These are phyloP conservation scores for Agrypnus murinus DNA, from an alignment of 2,888 invertebrate species.

Conservation along the genomic window DNA sequence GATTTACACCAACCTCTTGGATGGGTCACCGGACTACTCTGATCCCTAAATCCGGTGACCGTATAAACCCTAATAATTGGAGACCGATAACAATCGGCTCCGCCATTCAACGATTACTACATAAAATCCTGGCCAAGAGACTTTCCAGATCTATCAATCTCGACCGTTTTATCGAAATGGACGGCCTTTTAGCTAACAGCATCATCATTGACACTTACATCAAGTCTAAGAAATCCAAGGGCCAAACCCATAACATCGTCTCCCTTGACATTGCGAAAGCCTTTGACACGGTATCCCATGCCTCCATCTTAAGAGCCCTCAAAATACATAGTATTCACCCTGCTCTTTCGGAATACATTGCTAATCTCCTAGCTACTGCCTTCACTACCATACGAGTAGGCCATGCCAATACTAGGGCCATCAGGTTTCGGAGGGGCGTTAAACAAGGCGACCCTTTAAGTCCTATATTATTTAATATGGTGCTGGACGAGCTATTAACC, in stretches of 20 bases:
- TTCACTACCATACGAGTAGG: conserved; percentile 56
- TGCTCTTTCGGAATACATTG: conserved; percentile 60
- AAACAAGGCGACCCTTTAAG: conserved; percentile 69
- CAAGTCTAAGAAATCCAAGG: conserved; percentile 54
- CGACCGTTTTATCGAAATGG: conserved; percentile 62
- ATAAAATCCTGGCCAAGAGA: conserved; percentile 54
- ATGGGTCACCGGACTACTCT: conserved; percentile 43
- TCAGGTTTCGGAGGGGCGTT: conserved; percentile 62
- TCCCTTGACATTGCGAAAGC: conserved; percentile 69
- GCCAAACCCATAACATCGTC: conserved; percentile 62
- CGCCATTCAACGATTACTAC: conserved; percentile 56
- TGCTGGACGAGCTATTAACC: conserved; percentile 58
- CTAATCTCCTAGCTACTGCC: conserved; percentile 55
- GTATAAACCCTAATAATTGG: conserved; percentile 55
- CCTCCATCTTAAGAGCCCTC: conserved; percentile 59
- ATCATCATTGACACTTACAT: conserved; percentile 60
- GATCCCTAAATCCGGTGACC: conserved; percentile 54
- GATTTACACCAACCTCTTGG: background rate
- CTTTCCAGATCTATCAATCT: conserved; percentile 52
- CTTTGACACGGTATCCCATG: conserved; percentile 63
- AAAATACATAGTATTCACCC: conserved; percentile 60
- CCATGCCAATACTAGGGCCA: conserved; percentile 23
- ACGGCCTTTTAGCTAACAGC: conserved; percentile 66
- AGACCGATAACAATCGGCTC: conserved; percentile 61
- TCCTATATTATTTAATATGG: conserved; percentile 58